Evolutionary conservation across 2,888 invertebrate genomes (phyloP).

Genomic region (Emesis castigata): DNA sequence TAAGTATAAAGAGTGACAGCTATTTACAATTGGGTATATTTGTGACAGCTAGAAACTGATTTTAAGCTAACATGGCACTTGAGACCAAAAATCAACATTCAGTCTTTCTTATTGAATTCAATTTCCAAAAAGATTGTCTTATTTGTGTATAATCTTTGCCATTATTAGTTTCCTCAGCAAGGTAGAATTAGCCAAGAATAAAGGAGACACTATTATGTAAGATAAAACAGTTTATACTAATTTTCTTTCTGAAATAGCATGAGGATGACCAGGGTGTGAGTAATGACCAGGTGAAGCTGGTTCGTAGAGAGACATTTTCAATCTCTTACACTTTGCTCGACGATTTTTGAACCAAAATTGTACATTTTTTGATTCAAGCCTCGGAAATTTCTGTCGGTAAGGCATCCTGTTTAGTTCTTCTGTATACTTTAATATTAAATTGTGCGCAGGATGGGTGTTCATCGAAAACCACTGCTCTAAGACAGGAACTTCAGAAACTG

Average conservation of each 20-base stretch:
- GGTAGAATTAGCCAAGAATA: background rate
- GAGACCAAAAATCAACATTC: constrained; percentile 80
- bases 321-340: constrained; percentile 98
- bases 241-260: constrained; percentile 86
- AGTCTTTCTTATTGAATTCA: constrained; percentile 81
- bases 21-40: too few relatives aligned
- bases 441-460: constrained; percentile 99
- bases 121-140: background rate
- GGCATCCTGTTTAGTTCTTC: constrained; percentile 98
- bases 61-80: constrained; percentile 87
- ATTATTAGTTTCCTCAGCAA: constrained; percentile 2
- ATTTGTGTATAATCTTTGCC: background rate
- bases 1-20: too few relatives aligned
- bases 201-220: constrained; percentile 8
- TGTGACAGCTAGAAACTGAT: too few relatives aligned
- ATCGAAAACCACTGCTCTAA: constrained; percentile 98
- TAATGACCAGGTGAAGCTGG: constrained; percentile 91
- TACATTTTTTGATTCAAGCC: constrained; percentile 99
- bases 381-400: constrained; percentile 98
- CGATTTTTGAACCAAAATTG: constrained; percentile 99
- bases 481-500: constrained; percentile 98
- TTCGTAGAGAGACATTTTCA: constrained; percentile 97
- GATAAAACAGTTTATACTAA: constrained; percentile 76
- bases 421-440: constrained; percentile 98
- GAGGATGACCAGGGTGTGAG: constrained; percentile 85